Evolutionary conservation across 2,113 vertebrate genomes (phyloP).

Genomic region (Rutilus rutilus): DNA sequence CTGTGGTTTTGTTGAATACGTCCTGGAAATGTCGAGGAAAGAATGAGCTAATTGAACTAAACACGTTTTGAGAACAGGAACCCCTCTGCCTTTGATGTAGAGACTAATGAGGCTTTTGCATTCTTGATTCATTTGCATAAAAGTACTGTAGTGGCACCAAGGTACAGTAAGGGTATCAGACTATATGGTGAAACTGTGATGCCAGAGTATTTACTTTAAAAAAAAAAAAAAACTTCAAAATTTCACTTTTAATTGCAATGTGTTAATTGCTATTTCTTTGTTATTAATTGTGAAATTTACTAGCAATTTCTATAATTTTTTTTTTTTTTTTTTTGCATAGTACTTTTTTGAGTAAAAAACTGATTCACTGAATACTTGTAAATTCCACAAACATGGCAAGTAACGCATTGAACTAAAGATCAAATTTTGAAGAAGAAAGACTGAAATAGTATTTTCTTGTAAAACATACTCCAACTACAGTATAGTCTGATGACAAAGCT

Average conservation of each 20-base stretch:
- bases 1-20: not conserved
- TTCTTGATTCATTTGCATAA: constrained; percentile 10
- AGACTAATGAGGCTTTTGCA: constrained; percentile 17
- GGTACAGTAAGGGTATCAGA: not conserved
- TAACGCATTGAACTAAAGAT: not conserved
- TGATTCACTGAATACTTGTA: not conserved
- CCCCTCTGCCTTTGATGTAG: not conserved
- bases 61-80: not conserved
- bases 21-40: not conserved
- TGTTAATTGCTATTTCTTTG: too few species aligned
- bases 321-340: too few species aligned
- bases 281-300: too few species aligned
- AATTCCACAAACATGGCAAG: not conserved
- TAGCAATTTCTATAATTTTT: too few species aligned
- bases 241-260: too few species aligned
- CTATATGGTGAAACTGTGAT: not conserved
- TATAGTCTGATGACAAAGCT: too few species aligned
- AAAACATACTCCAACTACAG: not conserved
- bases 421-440: not conserved
- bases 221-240: too few species aligned
- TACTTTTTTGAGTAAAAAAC: too few species aligned
- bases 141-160: not conserved
- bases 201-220: not conserved
- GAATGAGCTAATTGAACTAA: not conserved
- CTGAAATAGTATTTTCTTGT: not conserved